Base-by-base conservation (phyloP, 2,888 invertebrate genomes). In the Cecidostiba fungosa region DNA sequence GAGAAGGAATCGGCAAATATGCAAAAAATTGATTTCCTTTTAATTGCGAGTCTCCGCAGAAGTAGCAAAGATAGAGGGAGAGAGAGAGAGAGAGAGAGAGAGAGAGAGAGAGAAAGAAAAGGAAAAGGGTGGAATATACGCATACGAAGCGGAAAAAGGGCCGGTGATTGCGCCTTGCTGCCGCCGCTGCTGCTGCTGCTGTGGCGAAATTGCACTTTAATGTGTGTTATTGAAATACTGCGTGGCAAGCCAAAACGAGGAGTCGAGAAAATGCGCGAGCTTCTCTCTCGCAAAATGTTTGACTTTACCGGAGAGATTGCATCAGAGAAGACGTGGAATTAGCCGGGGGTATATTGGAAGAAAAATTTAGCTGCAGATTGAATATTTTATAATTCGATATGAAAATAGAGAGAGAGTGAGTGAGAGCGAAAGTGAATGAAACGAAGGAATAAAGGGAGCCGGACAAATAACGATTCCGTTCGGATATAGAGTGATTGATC, bases 161-260 rank as follows among this genome's bases (percentile, higher is more conserved):
- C 70, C 12, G 54, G 54, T 54, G 77, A 72, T 83, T 77, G 77
- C 66, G 66, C 62, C 43, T 43, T 10, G 12, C 39, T 6, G 2
- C 32, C 3, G 32, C 39, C 14, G 43, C n/a, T 39, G 2, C 32
- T 32, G 32, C 39, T n/a, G 43, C n/a, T 39, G 83, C 54, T 62
- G 66, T 29, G 73, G 54, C 66, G 66, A 84, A 78, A 84, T 84
- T 84, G 84, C 78, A 12, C 73, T 84, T 78, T 84, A 84, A 84
- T 84, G 73, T 32, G 84, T 84, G 84, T 84, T 84, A 79, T 84
- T 78, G 84, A 84, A 78, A 78, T 73, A 82, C 36, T 4, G 82
- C 26, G 83, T 39, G 77, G 36, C 54, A 10, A 70, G 69, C 4
- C 77, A 32, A 77, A 59, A 43, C 19, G 62, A 23, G 39, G 6